These are phyloP conservation scores for Nephrotoma appendiculata DNA, from an alignment of 2,888 invertebrate species.

Conservation along the genomic window DNA sequence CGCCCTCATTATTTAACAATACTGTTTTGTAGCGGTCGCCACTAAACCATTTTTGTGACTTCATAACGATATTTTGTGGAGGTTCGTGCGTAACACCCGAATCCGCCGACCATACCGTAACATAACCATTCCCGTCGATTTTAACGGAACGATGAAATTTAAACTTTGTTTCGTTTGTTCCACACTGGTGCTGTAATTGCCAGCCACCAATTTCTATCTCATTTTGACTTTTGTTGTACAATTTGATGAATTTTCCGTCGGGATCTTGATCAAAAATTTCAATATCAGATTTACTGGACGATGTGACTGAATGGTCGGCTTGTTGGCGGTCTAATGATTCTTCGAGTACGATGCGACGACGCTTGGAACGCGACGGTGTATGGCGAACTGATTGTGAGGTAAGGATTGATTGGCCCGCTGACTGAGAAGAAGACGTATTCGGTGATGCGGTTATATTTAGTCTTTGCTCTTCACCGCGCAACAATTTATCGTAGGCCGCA, in stretches of 20 bases:
- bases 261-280: constrained; percentile 75
- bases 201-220: constrained; percentile 43
- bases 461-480: constrained; percentile 65
- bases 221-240: constrained; percentile 77
- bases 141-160: constrained; percentile 85
- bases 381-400: constrained; percentile 25
- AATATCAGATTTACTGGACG: constrained; percentile 65
- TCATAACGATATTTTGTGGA: constrained; percentile 83
- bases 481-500: constrained; percentile 74
- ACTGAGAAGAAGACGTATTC: constrained; percentile 9
- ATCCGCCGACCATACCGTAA: constrained; percentile 87
- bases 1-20: constrained; percentile 65
- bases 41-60: constrained; percentile 80
- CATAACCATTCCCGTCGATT: constrained; percentile 57
- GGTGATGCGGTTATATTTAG: constrained; percentile 26
- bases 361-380: constrained; percentile 29
- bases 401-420: constrained; percentile 15
- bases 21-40: constrained; percentile 70
- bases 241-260: constrained; percentile 76
- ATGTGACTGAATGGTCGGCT: constrained; percentile 52
- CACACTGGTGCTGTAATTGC: constrained; percentile 71
- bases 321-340: constrained; percentile 52
- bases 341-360: constrained; percentile 42
- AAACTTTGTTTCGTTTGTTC: constrained; percentile 65
- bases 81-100: constrained; percentile 73